Evolutionary conservation across 2,113 vertebrate species (phyloP), one percentile per base, ranked within the genome.

Genomic region (Nothoprocta perdicaria): DNA sequence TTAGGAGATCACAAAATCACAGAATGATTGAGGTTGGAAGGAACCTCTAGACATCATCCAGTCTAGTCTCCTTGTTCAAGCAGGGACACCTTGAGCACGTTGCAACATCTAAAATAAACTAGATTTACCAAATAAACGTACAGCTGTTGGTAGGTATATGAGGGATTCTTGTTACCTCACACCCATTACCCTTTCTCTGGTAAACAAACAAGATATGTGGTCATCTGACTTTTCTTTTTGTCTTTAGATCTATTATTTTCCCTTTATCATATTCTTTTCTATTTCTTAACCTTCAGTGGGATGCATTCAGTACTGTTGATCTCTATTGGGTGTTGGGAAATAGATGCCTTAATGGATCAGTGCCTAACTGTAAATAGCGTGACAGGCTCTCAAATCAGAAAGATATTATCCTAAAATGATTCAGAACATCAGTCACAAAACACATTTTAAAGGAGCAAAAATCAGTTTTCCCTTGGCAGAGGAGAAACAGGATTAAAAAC

Each of bases 401-500:
- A 8, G 58, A 45, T 84, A 78, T 76, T 7, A 65, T 38, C 48
- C 87, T 75, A 52, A 90, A 91, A 84, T 46, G 16, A 12, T 19
- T 82, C 23, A n/a, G n/a, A 69, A 63, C 7, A 77, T 45, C 2
- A 3, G 15, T 60, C n/a, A 38, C 7, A 10, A 80, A 85, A 45
- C 5, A 69, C 52, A 81, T 12, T 67, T 88, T 23, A 80, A 89
- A 92, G 31, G 24, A 74, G 52, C 10, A 93, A 89, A 90, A 90
- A 24, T 80, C 68, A 67, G 78, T 71, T 61, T 71, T 86, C 23
- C 14, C 46, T 46, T 73, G 45, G 58, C n/a, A 88, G 33, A 82
- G 6, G 3, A 50, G 27, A 87, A 90, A 63, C 0, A 14, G 46
- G 90, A 87, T 71, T 82, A 24, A 87, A 93, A 95, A 46, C 63